phyloP scores from a whole-genome alignment of 2,888 invertebrate species.

The Lysandra bellargus region DNA sequence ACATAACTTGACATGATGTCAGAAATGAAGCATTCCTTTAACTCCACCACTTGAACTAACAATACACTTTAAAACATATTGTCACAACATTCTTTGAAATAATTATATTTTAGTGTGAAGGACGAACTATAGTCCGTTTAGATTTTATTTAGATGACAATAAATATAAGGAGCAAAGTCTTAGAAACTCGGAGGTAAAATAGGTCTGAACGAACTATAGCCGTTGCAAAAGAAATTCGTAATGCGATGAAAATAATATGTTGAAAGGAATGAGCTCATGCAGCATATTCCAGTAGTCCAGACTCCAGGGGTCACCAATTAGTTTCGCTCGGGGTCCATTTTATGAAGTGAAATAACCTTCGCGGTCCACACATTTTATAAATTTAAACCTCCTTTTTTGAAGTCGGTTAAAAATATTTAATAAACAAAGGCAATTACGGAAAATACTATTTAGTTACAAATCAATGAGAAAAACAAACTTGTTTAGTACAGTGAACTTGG shows the following conservation, averaged over 20 bases:
- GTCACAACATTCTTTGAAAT: neutral
- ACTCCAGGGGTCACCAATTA: too few relatives aligned
- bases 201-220: neutral
- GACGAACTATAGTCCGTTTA: neutral
- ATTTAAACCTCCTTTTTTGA: too few relatives aligned
- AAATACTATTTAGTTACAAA: too few relatives aligned
- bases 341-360: too few relatives aligned
- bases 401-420: too few relatives aligned
- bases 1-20: constrained; percentile 55
- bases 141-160: neutral
- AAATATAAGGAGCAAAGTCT: neutral
- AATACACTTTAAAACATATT: neutral
- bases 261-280: neutral
- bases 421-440: too few relatives aligned
- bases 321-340: too few relatives aligned
- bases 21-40: constrained; percentile 51
- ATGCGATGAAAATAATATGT: neutral
- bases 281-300: neutral
- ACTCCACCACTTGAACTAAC: constrained; percentile 55
- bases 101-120: neutral
- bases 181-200: neutral
- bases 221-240: constrained; percentile 22
- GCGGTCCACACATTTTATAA: too few relatives aligned
- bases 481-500: too few relatives aligned
- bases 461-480: too few relatives aligned